Evolutionary conservation across 2,797 vertebrate species (phyloP).

Genomic region (Liparis tanakae): DNA sequence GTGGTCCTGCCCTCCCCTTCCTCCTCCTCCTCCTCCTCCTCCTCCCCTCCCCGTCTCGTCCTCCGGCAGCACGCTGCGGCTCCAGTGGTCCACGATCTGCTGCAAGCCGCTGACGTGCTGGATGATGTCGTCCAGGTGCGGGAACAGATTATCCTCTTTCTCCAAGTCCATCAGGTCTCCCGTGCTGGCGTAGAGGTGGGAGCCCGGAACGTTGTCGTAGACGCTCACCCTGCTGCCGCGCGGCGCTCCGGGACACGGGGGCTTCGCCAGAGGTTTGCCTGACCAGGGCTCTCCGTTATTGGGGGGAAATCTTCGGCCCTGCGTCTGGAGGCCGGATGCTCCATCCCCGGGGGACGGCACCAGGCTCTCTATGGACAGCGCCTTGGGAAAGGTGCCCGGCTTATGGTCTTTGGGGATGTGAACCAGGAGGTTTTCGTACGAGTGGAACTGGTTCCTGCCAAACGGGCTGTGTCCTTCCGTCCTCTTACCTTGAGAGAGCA

Average conservation of each 20-base stretch:
- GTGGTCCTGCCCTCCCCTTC: slow-evolving; percentile 88
- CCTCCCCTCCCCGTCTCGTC: slow-evolving; percentile 73
- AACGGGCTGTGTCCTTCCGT: slow-evolving; percentile 81
- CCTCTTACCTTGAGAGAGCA: slow-evolving; percentile 84
- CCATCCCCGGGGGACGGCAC: slow-evolving; percentile 81
- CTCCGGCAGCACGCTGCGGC: slow-evolving; percentile 86
- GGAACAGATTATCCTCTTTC: slow-evolving; percentile 90
- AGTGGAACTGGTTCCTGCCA: slow-evolving; percentile 88
- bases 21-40: slow-evolving; percentile 75
- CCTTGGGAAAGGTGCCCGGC: slow-evolving; percentile 98
- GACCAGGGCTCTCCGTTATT: slow-evolving; percentile 65
- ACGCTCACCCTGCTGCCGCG: slow-evolving; percentile 94
- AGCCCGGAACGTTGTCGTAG: slow-evolving; percentile 97
- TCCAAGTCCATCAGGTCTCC: slow-evolving; percentile 95
- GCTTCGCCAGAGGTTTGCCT: slow-evolving; percentile 57
- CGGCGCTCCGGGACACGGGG: slow-evolving; percentile 82
- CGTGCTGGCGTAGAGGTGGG: slow-evolving; percentile 96
- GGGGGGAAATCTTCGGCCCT: slow-evolving; percentile 40
- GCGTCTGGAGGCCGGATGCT: slow-evolving; percentile 62
- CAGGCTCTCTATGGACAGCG: slow-evolving; percentile 96
- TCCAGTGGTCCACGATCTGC: slow-evolving; percentile 95
- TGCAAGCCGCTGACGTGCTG: slow-evolving; percentile 93
- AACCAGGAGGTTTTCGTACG: slow-evolving; percentile 94
- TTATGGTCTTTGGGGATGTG: slow-evolving; percentile 98
- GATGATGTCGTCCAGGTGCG: slow-evolving; percentile 93